A percentile compares a stretch with the other conserved stretches of the same genome.
Conservation (phyloP, 1,140 invertebrate species). For the Dinoponera quadriceps region DNA sequence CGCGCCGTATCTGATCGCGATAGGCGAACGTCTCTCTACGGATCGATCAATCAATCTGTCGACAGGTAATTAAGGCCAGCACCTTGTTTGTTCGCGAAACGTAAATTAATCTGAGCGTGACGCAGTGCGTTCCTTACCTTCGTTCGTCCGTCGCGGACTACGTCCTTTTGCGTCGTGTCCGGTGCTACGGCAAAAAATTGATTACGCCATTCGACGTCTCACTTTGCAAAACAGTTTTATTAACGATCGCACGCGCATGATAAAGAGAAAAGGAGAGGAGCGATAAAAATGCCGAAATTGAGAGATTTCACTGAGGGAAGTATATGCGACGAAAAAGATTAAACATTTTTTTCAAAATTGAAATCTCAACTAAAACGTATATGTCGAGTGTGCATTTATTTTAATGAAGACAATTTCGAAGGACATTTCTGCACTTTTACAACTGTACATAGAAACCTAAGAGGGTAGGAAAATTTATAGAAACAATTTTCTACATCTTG, state of each 20-base stretch:
- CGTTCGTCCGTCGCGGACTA: not conserved
- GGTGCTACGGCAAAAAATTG: constrained; percentile 48
- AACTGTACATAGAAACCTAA: too few relatives aligned
- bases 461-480: too few relatives aligned
- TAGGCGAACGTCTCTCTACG: constrained; percentile 31
- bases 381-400: too few relatives aligned
- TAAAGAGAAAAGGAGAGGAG: not conserved
- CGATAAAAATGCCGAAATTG: too few relatives aligned
- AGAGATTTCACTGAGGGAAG: too few relatives aligned
- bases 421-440: too few relatives aligned
- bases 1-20: constrained; percentile 66
- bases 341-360: too few relatives aligned
- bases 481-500: too few relatives aligned
- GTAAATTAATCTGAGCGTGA: constrained; percentile 66
- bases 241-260: too few relatives aligned
- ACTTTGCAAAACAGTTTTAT: constrained; percentile 24
- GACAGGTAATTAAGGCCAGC: constrained; percentile 70
- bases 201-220: constrained; percentile 41
- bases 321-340: too few relatives aligned
- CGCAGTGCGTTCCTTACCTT: constrained; percentile 37
- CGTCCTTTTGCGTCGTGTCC: constrained; percentile 4
- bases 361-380: too few relatives aligned
- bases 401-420: too few relatives aligned
- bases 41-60: constrained; percentile 74
- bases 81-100: constrained; percentile 71